Base-by-base conservation (phyloP, 2,113 vertebrate species). In the Ceratotherium simum region DNA sequence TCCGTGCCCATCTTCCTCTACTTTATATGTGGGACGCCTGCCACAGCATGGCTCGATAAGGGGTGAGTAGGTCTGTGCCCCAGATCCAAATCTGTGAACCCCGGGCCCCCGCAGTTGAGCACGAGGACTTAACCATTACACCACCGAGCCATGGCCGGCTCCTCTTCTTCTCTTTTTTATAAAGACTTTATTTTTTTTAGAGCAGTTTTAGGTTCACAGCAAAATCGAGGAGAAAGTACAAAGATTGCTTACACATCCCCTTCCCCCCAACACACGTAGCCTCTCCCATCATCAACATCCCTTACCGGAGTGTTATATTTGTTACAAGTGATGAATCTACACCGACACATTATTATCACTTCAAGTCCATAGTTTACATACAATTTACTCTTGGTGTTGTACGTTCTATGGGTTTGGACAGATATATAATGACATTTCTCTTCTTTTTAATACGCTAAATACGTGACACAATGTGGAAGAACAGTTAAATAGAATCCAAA, bases 361-460 rank as follows among this genome's bases (percentile, higher is more conserved):
- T 33, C 14, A 80, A 51, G 25, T 36, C 31, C 18, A 13, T 51
- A 70, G 51, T 60, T 72, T 86, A 4, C 64, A 70, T 64, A 46
- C 20, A 86, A 1, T 46, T 69, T 33, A 78, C 4, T 42, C n/a
- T 33, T 92, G 14, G 39, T 62, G 8, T 33, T 91, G n/a, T 85
- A 42, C 5, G 29, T 85, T 86, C 39, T 79, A 8, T 79, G 20
- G 25, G 33, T 92, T 48, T 91, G 70, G 39, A 58, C 8, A 72
- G 10, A 88, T 81, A n/a, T 80, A 18, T 72, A 88, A 29, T 60
- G 56, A 3, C n/a, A 62, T 89, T 33, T 79, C 25, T 65, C 48
- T 93, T 82, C 36, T 70, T 95, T 83, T 94, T 70, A 91, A 86
- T 46, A 69, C 1, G 69, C 56, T 46, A 81, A 78, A 39, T 73